Conservation (phyloP, 2,113 vertebrate genomes). For the Daubentonia madagascariensis region DNA sequence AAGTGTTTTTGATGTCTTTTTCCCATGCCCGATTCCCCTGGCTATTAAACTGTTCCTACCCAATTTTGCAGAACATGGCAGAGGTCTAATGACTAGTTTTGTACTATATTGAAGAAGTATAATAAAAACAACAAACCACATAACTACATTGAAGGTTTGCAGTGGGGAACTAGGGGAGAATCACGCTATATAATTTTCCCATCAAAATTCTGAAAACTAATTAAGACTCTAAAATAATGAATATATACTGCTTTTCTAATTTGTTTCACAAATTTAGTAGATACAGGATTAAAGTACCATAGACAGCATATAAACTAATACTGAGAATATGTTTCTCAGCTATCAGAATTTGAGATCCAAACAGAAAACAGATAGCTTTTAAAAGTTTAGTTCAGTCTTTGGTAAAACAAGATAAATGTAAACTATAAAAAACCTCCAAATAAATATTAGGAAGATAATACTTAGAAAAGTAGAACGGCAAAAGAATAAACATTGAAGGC, state of each 20-base stretch:
- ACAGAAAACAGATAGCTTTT: constrained; percentile 51
- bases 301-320: constrained; percentile 49
- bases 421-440: constrained; percentile 62
- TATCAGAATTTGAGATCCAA: constrained; percentile 74
- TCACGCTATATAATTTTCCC: neutral
- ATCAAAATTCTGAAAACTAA: constrained; percentile 39
- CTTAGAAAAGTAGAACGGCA: constrained; percentile 1
- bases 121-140: constrained; percentile 19
- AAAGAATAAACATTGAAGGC: neutral
- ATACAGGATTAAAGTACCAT: neutral
- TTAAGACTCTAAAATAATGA: constrained; percentile 49
- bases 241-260: neutral
- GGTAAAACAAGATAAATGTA: constrained; percentile 65
- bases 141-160: neutral
- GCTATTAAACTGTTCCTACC: constrained; percentile 26
- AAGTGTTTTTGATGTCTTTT: neutral
- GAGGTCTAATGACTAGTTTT: constrained; percentile 38
- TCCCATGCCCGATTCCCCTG: neutral
- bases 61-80: neutral
- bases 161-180: neutral
- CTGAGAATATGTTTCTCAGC: constrained; percentile 74
- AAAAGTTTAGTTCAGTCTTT: constrained; percentile 66
- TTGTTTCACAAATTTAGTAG: constrained; percentile 1
- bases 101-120: neutral
- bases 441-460: constrained; percentile 64